These are phyloP conservation scores for Patella pellucida DNA, from an alignment of 2,888 invertebrate species.

Conservation along the genomic window DNA sequence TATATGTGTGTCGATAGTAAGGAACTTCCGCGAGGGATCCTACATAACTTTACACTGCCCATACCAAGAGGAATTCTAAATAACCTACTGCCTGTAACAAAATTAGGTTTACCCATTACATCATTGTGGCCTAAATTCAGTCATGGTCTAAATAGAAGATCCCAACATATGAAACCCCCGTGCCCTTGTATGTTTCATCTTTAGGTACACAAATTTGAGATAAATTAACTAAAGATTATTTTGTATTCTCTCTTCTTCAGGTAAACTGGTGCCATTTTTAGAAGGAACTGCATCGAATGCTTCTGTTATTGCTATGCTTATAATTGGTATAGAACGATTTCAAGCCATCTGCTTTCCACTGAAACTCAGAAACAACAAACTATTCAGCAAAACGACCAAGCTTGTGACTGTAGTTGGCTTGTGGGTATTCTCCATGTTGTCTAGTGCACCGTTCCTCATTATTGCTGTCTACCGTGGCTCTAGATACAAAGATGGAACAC, in stretches of 20 bases:
- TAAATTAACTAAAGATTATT: not conserved
- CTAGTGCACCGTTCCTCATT: conserved; percentile 69
- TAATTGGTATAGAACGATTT: conserved; percentile 92
- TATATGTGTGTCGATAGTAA: too few species aligned
- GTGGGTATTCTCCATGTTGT: conserved; percentile 59
- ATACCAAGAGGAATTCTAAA: too few species aligned
- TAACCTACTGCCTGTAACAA: too few species aligned
- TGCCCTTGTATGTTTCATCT: too few species aligned
- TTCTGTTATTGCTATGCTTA: conserved; percentile 91
- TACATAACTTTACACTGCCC: too few species aligned
- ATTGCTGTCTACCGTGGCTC: conserved; percentile 40
- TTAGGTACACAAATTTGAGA: not conserved
- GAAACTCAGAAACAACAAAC: conserved; percentile 27
- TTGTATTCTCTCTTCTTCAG: conserved; percentile 74
- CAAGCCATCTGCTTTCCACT: conserved; percentile 93
- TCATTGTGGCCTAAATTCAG: too few species aligned
- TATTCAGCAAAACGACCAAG: conserved; percentile 18
- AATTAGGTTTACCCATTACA: too few species aligned
- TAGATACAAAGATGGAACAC: conserved; percentile 42
- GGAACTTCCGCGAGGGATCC: too few species aligned
- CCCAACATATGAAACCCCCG: too few species aligned
- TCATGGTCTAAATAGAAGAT: too few species aligned
- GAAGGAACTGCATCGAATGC: conserved; percentile 93
- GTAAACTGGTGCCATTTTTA: conserved; percentile 92
- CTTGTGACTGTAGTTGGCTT: conserved; percentile 33